These are phyloP conservation scores for Diadumene lineata DNA, from an alignment of 92 coral and sea anemone genomes.

Conservation along the genomic window DNA sequence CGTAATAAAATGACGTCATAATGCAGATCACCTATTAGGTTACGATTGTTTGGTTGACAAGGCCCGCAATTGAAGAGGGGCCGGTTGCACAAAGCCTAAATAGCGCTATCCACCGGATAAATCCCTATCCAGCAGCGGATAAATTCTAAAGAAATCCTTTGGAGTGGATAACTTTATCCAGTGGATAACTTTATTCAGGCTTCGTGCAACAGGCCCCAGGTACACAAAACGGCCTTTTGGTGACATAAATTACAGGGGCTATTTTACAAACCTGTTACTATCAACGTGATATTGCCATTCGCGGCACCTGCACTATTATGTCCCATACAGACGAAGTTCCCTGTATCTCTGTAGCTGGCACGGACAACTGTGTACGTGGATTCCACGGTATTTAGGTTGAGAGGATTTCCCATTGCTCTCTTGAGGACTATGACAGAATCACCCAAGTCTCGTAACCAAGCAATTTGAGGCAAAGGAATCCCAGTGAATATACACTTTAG, in stretches of 20 bases:
- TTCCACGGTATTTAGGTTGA: slow-evolving; percentile 24
- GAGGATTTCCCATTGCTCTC: not conserved
- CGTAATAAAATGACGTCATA: too few species aligned
- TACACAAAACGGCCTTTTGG: not conserved
- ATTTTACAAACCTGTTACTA: slow-evolving; percentile 40
- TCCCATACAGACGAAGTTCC: slow-evolving; percentile 55
- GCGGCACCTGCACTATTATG: slow-evolving; percentile 40
- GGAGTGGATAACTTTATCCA: too few species aligned
- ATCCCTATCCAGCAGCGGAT: too few species aligned
- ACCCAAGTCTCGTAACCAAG: slow-evolving; percentile 52
- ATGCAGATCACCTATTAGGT: too few species aligned
- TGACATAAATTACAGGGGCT: not conserved
- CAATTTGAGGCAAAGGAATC: slow-evolving; percentile 41
- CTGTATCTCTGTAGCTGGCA: slow-evolving; percentile 29
- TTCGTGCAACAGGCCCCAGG: too few species aligned
- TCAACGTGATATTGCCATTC: slow-evolving; percentile 33
- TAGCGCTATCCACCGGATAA: too few species aligned
- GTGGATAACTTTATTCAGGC: too few species aligned
- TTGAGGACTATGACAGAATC: not conserved
- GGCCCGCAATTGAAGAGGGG: too few species aligned
- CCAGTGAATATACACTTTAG: slow-evolving; percentile 58
- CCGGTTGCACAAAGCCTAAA: too few species aligned
- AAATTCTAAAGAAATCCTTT: too few species aligned
- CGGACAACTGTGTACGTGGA: slow-evolving; percentile 25
- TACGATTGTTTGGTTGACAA: too few species aligned